Percentiles rank a stretch among this genome's conserved stretches.
Conservation (phyloP, 2,113 vertebrate genomes). For the Irena cyanogastra region DNA sequence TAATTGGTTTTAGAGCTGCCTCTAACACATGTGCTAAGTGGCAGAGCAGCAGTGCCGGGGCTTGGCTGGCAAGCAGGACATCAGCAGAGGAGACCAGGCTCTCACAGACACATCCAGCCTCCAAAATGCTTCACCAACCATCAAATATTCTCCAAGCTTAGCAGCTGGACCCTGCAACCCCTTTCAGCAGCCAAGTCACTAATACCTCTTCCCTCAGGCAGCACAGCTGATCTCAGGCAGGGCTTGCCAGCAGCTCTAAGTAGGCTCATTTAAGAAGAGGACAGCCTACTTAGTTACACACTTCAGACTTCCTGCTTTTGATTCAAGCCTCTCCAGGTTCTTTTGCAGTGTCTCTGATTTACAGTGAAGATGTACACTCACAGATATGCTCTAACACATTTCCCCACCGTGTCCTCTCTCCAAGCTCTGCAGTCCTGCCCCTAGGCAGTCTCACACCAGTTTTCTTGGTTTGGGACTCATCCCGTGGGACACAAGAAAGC, state of each 20-base stretch:
- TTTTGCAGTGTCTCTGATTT: not conserved
- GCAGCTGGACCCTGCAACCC: not conserved
- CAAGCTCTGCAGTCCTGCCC: not conserved
- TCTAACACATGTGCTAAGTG: not conserved
- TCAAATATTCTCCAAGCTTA: slow-evolving; percentile 50
- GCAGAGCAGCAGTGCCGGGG: not conserved
- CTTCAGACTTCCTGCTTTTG: not conserved
- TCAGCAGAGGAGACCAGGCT: not conserved
- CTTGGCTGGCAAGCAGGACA: not conserved
- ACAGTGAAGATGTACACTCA: not conserved
- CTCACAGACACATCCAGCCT: not conserved
- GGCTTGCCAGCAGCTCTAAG: slow-evolving; percentile 25
- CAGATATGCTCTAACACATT: not conserved
- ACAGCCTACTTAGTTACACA: not conserved
- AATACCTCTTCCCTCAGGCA: slow-evolving; percentile 35
- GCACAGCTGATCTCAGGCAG: slow-evolving; percentile 38
- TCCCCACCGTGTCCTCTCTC: not conserved
- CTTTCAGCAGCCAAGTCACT: slow-evolving; percentile 36
- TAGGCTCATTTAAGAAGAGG: not conserved
- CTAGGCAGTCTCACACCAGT: not conserved
- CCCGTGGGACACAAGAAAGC: not conserved
- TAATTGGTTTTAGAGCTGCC: not conserved
- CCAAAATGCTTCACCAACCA: slow-evolving; percentile 8
- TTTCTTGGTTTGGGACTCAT: not conserved
- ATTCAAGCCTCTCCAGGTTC: not conserved